phyloP scores from a whole-genome alignment of 35 echinoderm and acorn worm genomes.

The Eucidaris tribuloides region DNA sequence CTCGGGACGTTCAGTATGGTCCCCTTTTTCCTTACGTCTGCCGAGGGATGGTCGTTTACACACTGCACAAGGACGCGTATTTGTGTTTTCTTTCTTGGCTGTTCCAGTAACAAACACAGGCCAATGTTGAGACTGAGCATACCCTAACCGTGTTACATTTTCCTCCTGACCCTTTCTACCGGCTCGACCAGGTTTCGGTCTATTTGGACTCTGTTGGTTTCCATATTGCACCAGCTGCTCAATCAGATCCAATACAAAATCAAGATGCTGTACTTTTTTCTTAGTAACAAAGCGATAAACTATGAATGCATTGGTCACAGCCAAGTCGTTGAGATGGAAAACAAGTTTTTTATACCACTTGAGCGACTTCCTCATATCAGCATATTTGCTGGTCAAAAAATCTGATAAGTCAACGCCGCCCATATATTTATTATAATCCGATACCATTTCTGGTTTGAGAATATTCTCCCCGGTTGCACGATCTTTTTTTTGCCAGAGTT shows the following conservation, averaged over 20 bases:
- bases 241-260: background rate
- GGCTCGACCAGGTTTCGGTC: background rate
- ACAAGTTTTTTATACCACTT: conserved; percentile 61
- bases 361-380: background rate
- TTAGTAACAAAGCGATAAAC: background rate
- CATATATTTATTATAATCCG: conserved; percentile 4
- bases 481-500: background rate
- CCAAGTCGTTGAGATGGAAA: conserved; percentile 29
- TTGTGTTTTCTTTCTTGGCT: background rate
- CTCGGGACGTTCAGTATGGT: background rate
- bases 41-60: background rate
- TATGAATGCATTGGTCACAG: conserved; percentile 27
- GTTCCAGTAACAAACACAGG: background rate
- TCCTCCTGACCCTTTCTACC: background rate
- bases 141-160: background rate
- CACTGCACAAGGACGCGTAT: background rate
- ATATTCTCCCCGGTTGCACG: background rate
- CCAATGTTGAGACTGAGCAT: background rate
- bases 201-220: background rate
- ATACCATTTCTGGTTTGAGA: conserved; percentile 8
- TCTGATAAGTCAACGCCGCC: conserved; percentile 39
- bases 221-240: background rate
- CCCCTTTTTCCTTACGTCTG: background rate
- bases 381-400: background rate
- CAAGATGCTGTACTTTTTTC: background rate